These are phyloP conservation scores for Oreochromis spilurus DNA, from an alignment of 2,113 vertebrate species.

Conservation along the genomic window DNA sequence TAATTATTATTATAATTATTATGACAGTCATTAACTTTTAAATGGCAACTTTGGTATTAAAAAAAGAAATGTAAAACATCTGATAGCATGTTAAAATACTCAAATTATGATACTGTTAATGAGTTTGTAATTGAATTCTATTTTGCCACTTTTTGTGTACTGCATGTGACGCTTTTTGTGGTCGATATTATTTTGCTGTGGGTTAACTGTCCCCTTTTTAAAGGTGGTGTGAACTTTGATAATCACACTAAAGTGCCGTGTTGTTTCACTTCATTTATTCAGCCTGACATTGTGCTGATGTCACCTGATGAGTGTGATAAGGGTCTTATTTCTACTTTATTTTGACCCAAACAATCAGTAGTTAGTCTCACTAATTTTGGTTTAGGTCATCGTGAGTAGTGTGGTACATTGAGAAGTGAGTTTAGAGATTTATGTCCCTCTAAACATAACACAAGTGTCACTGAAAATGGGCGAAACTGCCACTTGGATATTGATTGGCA, in stretches of 20 bases:
- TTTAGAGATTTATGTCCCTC: neutral
- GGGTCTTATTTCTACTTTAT: neutral
- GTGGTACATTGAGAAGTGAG: neutral
- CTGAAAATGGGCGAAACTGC: neutral
- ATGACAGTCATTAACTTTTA: neutral
- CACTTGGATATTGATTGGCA: neutral
- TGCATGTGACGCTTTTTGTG: neutral
- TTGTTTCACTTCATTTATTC: neutral
- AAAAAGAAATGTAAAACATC: neutral
- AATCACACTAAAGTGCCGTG: neutral
- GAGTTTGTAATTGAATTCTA: neutral
- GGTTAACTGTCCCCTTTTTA: neutral
- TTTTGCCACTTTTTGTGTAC: neutral
- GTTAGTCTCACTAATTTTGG: too few relatives aligned
- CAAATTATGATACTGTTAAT: neutral
- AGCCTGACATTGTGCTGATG: rapidly evolving
- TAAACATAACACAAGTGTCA: neutral
- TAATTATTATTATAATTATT: neutral
- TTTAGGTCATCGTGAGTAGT: neutral
- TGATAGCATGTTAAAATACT: neutral
- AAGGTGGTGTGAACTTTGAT: neutral
- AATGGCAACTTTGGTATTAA: neutral
- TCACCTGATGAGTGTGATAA: neutral
- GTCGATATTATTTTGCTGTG: neutral
- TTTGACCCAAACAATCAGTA: neutral